Base-by-base conservation (phyloP, 2,888 invertebrate genomes). In the Troilus luridus region DNA sequence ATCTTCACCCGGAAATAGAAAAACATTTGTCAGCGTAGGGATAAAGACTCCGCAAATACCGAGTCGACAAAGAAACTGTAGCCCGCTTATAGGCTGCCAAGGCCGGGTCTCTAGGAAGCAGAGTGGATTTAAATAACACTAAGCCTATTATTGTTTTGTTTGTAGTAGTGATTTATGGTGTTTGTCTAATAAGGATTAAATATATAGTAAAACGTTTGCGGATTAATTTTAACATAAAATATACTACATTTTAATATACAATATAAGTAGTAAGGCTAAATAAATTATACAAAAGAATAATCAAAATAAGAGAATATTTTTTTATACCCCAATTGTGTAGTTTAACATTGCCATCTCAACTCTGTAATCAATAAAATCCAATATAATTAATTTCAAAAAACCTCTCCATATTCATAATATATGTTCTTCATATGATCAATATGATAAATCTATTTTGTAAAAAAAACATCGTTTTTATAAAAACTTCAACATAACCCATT, bases 121-220 rank as follows among this genome's bases (percentile, higher is more conserved):
- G 17, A 19, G 19, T 8, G 19, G 17, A 77, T 77, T 77, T 77
- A 77, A 77, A 77, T 77, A 77, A 77, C 72, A 77, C 72, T 77
- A 41, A 17, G 27, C 41, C 27, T 77, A 27, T 77, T 67, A 77
- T 77, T 41, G 72, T 77, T 77, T 17, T 77, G 12, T 67, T 67
- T 11, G 12, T 67, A 9, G 72, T 17, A 17, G 72, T 41, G 7
- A 77, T 77, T 77, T 77, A 17, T 77, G 27, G 17, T 41, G 11
- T 77, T 77, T 77, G 41, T 77, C 9, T 17, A 41, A 77, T 19
- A 41, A 77, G 17, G 19, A 3, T 19, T 9, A 77, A 17, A 8
- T 2, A 7, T 27, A 17, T 27, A 27, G 17, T 41, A 41, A 41
- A 17, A 6, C 0, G 17, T 77, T 77, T 8, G 72, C 8, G 72